Evolutionary conservation across 2,113 vertebrate genomes (phyloP), one percentile per base, ranked within the genome.

Genomic region (Oxyruncus cristatus): DNA sequence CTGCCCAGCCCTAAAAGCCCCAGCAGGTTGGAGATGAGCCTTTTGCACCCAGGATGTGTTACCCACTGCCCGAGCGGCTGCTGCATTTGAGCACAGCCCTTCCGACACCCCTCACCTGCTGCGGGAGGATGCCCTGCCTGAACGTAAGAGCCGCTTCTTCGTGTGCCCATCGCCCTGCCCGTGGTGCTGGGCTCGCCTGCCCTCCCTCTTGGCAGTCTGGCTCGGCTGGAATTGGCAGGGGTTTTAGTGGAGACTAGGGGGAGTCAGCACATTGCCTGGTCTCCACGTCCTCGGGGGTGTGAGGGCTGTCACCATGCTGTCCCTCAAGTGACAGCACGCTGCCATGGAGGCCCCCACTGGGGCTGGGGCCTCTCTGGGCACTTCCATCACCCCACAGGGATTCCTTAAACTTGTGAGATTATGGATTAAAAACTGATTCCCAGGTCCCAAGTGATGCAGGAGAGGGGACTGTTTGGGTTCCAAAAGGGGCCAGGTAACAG

Each of bases 241-340:
- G 20, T 61, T 81, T 49, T 50, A 3, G n/a, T 56, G 17, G 37
- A 37, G 18, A 21, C 8, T 0, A 1, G 30, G 15, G 26, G 23
- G 15, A 70, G 46, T 46, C 26, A 33, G 14, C 18, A 32, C 41
- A 39, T 59, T 27, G 2, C 30, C 32, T 42, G 71, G 14, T 72
- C 56, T 52, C 44, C 18, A 1, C 0, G 2, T 24, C 33, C 12
- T 0, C 0, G 6, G 47, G n/a, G 14, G 11, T 0, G 0, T 22
- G 18, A 81, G 74, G 41, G 39, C n/a, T 3, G 3, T 22, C 37
- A 35, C 30, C 0, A 0, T 1, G 2, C 72, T 61, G 71, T 33
- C 62, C 33, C 30, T 62, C 32, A 13, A 5, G 37, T 37, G 72
- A 62, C 24, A 42, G 58, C 2, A 1, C 1, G 1, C 41, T 66